Evolutionary conservation across 2,797 vertebrate genomes (phyloP), one percentile per base, ranked within the genome.

Genomic region (Anas bernieri): DNA sequence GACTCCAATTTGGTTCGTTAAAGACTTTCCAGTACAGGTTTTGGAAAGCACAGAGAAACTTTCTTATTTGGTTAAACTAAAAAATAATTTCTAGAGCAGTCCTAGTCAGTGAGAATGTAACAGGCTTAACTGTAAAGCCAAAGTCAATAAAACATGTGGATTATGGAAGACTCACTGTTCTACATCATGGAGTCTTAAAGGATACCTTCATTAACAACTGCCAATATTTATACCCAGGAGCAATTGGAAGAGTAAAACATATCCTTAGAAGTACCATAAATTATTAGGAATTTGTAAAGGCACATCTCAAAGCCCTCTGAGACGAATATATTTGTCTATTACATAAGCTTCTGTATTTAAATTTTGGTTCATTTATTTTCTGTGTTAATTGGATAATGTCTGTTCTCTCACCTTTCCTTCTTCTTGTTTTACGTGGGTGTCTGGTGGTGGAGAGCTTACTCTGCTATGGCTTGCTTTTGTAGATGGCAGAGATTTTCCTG

Each of bases 331-430:
- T 6, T 9, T 11, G 70, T 77, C 28, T 56, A 8, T 61, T 18
- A 61, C 2, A 0, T 37, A 85, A 68, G 7, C 37, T 68, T 26
- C 35, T 4, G 4, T 23, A 58, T 70, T 45, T 76, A 20, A 76
- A 48, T n/a, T 56, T 72, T 79, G 31, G 6, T 41, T 31, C 18
- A 14, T 48, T 63, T 54, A 3, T 74, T 35, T 31, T 66, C 54
- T 70, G 16, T 25, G 28, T 86, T 48, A 18, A 68, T 2, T 45
- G n/a, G 39, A 48, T 77, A 64, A 52, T 23, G 5, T 37, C 43
- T 58, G 14, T 21, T 67, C 22, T 39, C 68, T 88, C 41, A 98
- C 98, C 97, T 97, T 97, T 95, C 81, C 95, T 56, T 97, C 97
- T 72, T 98, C 97, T 81, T 95, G 95, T 56, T 96, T 96, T 37